These are phyloP conservation scores for Falcaria lacertinaria DNA, from an alignment of 2,888 invertebrate genomes.

Conservation along the genomic window DNA sequence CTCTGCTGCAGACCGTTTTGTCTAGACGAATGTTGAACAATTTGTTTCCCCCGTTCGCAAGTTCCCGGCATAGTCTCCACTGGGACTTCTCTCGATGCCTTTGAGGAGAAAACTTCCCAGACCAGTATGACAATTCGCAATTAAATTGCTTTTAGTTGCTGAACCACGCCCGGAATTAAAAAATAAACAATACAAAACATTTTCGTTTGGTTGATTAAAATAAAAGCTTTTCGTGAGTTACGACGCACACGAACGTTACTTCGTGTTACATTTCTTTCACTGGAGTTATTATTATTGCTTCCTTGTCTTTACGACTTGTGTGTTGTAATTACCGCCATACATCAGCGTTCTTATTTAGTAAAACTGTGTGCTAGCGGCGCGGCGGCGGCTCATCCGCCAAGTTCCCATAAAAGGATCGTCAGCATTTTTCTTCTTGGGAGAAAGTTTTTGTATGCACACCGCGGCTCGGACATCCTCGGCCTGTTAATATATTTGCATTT, in stretches of 20 bases:
- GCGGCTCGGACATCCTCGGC: constrained; percentile 43
- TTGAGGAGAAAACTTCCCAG: constrained; percentile 45
- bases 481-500: constrained; percentile 70
- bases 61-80: constrained; percentile 8
- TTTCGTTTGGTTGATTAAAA: neutral
- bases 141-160: constrained; percentile 19
- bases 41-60: constrained; percentile 27
- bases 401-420: constrained; percentile 62
- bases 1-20: constrained; percentile 33
- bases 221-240: neutral
- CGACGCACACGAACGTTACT: neutral
- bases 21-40: constrained; percentile 53
- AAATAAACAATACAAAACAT: too few species aligned
- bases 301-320: constrained; percentile 23
- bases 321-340: constrained; percentile 39
- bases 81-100: constrained; percentile 24
- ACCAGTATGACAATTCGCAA: constrained; percentile 34
- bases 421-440: constrained; percentile 59
- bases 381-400: constrained; percentile 38
- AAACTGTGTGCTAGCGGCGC: constrained; percentile 25
- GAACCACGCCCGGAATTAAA: neutral
- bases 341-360: constrained; percentile 41
- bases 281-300: constrained; percentile 16
- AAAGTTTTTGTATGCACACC: constrained; percentile 64
- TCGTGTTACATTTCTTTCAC: constrained; percentile 13